phyloP scores from a whole-genome alignment of 2,888 invertebrate species.

The Drosophila paranaensis region DNA sequence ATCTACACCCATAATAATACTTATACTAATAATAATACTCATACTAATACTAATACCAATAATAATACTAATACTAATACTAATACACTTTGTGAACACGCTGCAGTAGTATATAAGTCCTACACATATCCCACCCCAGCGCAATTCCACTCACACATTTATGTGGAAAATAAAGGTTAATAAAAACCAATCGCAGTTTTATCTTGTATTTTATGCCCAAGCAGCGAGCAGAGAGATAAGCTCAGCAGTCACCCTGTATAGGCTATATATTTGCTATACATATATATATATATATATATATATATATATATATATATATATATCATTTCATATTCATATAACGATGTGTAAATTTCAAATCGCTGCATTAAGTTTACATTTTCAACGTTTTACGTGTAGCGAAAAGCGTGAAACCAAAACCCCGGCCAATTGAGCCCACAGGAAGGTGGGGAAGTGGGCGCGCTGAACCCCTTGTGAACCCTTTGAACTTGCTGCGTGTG shows the following conservation, averaged over 20 bases:
- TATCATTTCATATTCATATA: constrained; percentile 65
- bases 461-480: constrained; percentile 50
- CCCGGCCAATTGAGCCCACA: constrained; percentile 29
- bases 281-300: neutral
- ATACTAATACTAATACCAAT: too few species aligned
- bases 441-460: neutral
- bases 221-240: neutral
- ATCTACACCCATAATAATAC: too few species aligned
- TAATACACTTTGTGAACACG: too few species aligned
- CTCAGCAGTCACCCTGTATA: neutral
- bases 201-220: constrained; percentile 5
- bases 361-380: constrained; percentile 52
- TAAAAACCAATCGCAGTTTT: neutral
- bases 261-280: neutral
- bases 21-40: too few species aligned
- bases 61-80: too few species aligned
- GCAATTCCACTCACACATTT: too few species aligned
- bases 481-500: constrained; percentile 70
- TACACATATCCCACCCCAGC: too few species aligned
- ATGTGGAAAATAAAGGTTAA: neutral
- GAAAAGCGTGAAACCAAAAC: constrained; percentile 40
- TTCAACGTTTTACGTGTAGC: constrained; percentile 40
- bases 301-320: neutral
- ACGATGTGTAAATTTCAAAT: constrained; percentile 73
- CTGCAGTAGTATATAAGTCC: too few species aligned